Percentiles rank a stretch among this genome's conserved stretches.
Conservation (phyloP, 1,140 invertebrate genomes). For the Harpegnathos saltator region DNA sequence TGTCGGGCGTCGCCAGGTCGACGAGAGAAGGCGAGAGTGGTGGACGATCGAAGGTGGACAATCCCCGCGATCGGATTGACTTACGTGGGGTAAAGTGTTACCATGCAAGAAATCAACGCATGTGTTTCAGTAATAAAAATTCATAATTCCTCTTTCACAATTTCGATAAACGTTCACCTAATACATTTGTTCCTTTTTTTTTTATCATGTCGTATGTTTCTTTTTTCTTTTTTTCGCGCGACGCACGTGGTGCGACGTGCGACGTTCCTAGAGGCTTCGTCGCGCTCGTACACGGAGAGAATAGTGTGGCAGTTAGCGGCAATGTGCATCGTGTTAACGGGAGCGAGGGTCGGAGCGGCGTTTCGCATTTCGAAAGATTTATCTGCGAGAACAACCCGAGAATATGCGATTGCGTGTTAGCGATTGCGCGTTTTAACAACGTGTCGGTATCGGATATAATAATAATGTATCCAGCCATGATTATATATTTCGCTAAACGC, state of each 20-base stretch:
- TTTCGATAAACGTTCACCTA: conserved; percentile 83
- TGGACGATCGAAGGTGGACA: neutral
- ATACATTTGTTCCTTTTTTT: conserved; percentile 84
- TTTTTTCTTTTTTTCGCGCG: conserved; percentile 47
- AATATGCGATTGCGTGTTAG: conserved; percentile 19
- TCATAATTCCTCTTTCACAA: conserved; percentile 84
- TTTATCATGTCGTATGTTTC: conserved; percentile 83
- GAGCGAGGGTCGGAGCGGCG: neutral
- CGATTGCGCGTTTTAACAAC: neutral
- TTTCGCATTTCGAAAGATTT: neutral
- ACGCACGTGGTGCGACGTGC: conserved; percentile 74
- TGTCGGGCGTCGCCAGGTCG: neutral
- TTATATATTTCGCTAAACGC: conserved; percentile 9
- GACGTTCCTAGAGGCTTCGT: conserved; percentile 33
- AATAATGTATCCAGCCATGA: conserved; percentile 20
- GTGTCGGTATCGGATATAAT: conserved; percentile 7
- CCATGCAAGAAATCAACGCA: conserved; percentile 61
- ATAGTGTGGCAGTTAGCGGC: conserved; percentile 34
- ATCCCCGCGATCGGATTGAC: too few species aligned
- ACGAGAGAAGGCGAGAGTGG: neutral
- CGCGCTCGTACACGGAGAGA: conserved; percentile 43
- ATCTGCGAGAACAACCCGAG: conserved; percentile 20
- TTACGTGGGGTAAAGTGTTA: conserved; percentile 1
- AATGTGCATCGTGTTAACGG: conserved; percentile 6
- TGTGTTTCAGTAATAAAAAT: conserved; percentile 82